A percentile compares a stretch with the other conserved stretches of the same genome.
Evolutionary conservation across 53 echinoderm and acorn worm genomes (phyloP).

Genomic region (Astropecten irregularis): DNA sequence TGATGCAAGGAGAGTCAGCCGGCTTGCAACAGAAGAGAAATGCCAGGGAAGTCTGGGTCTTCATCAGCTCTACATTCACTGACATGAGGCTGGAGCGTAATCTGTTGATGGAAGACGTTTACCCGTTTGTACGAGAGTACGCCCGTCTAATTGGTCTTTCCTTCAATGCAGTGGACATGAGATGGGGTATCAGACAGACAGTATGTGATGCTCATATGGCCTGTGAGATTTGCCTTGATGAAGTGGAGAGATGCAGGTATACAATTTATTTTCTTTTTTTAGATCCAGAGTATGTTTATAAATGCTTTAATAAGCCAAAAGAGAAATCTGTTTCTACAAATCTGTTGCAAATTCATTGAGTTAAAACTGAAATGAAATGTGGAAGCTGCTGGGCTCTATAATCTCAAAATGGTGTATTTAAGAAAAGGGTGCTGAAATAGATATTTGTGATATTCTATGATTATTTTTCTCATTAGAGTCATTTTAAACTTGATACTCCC

Average conservation of each 20-base stretch:
- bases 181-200: conserved; percentile 84
- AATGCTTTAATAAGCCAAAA: too few species aligned
- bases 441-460: too few species aligned
- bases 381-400: too few species aligned
- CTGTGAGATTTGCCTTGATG: conserved; percentile 79
- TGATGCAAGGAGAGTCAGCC: conserved; percentile 71
- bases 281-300: not conserved
- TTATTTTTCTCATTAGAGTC: too few species aligned
- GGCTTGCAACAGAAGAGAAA: conserved; percentile 37
- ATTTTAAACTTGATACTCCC: too few species aligned
- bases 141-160: conserved; percentile 78
- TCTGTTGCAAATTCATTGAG: too few species aligned
- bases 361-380: too few species aligned
- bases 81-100: conserved; percentile 86
- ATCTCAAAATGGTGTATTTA: too few species aligned
- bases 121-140: conserved; percentile 85
- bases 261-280: too few species aligned
- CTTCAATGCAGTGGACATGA: conserved; percentile 91
- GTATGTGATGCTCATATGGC: conserved; percentile 82
- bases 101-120: conserved; percentile 81
- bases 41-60: conserved; percentile 78
- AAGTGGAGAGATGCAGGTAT: conserved; percentile 93
- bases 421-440: too few species aligned
- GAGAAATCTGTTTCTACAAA: too few species aligned
- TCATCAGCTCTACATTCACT: conserved; percentile 95